Conservation (phyloP, 2,888 invertebrate species). For the Mythimna pallens region DNA sequence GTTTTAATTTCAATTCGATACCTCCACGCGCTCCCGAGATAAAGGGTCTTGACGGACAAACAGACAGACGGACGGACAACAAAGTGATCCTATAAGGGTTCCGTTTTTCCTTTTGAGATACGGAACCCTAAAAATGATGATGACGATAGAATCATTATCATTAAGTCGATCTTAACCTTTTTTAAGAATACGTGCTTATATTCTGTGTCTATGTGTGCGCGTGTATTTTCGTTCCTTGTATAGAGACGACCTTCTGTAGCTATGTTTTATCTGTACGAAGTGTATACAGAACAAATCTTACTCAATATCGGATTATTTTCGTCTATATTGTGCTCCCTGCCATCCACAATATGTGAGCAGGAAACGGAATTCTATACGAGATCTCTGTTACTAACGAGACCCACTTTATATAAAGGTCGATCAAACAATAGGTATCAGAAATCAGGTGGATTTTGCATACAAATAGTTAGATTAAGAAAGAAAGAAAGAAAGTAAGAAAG, state of each 20-base stretch:
- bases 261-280: background rate
- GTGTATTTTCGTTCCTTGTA: background rate
- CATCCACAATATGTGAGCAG: too few relatives aligned
- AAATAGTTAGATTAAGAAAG: too few relatives aligned
- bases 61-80: too few relatives aligned
- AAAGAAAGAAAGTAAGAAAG: too few relatives aligned
- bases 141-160: too few relatives aligned
- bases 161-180: background rate
- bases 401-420: background rate
- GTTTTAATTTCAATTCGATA: too few relatives aligned
- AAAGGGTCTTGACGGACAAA: too few relatives aligned
- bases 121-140: too few relatives aligned
- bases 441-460: background rate
- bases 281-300: slow-evolving; percentile 22
- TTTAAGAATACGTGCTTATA: background rate
- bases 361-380: slow-evolving; percentile 2
- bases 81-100: too few relatives aligned
- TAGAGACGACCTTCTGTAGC: background rate
- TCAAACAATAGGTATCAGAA: background rate
- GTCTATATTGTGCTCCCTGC: slow-evolving; percentile 32
- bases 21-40: too few relatives aligned
- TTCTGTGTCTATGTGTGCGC: background rate
- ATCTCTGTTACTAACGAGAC: background rate
- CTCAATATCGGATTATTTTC: slow-evolving; percentile 49
- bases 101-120: too few relatives aligned